Conservation (phyloP, 2,888 invertebrate species). For the Ormyrus nitidulus region DNA sequence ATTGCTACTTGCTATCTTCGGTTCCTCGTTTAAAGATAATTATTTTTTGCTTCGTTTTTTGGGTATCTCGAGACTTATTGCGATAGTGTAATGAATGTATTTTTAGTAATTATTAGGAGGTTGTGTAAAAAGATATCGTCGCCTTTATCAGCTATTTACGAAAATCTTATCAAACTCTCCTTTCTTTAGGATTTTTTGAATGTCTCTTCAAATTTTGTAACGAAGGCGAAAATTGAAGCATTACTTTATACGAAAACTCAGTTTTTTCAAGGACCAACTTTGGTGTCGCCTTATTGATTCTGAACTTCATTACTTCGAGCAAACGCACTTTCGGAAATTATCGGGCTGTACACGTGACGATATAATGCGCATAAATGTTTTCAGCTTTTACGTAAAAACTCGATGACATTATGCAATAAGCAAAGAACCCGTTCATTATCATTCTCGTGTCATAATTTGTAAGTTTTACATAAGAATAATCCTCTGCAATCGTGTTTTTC, state of each 20-base stretch:
- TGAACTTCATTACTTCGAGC: no score
- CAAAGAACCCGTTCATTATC: neutral
- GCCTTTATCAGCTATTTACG: conserved; percentile 20
- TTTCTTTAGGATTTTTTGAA: neutral
- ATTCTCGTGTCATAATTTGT: neutral
- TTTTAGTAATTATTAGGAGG: neutral
- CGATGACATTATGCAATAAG: neutral
- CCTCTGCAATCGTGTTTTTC: neutral
- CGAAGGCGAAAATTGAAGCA: neutral
- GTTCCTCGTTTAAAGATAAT: neutral
- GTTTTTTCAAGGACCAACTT: neutral
- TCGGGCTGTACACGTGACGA: neutral
- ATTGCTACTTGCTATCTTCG: neutral
- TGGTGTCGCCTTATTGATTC: no score
- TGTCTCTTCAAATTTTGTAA: neutral
- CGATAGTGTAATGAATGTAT: neutral
- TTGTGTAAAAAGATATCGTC: conserved; percentile 12
- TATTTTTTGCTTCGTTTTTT: neutral
- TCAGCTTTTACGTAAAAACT: neutral
- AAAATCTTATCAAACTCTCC: conserved; percentile 14
- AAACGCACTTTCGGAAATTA: neutral
- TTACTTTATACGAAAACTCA: neutral
- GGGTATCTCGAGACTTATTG: neutral
- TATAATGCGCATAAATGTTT: neutral
- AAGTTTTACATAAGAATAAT: neutral